These are phyloP conservation scores for Silurus lanzhouensis DNA, from an alignment of 2,797 vertebrate genomes.

Conservation along the genomic window DNA sequence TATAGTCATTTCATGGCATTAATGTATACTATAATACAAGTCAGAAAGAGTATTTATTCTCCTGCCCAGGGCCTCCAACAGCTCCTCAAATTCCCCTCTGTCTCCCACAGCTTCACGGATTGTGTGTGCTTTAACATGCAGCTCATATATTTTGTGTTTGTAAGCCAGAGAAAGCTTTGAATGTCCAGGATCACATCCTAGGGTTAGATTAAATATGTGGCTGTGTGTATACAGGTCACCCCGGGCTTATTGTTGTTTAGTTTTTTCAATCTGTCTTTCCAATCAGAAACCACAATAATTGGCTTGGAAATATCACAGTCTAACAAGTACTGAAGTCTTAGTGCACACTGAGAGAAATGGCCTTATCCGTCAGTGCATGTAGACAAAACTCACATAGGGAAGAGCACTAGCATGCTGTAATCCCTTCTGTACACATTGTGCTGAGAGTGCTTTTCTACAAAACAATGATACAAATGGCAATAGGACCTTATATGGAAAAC, in stretches of 20 bases:
- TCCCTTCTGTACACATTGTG: not conserved
- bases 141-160: not conserved
- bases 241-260: constrained; percentile 36
- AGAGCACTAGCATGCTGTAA: constrained; percentile 27
- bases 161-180: not conserved
- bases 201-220: constrained; percentile 20
- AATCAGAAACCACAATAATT: constrained; percentile 40
- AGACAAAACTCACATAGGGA: constrained; percentile 51
- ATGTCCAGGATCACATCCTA: constrained; percentile 16
- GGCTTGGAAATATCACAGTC: constrained; percentile 26
- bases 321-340: constrained; percentile 45
- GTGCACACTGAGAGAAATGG: constrained; percentile 37
- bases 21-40: not conserved
- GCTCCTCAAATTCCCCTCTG: not conserved
- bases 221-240: constrained; percentile 12
- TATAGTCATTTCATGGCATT: not conserved
- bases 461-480: constrained; percentile 20
- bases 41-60: too few species aligned
- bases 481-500: constrained; percentile 20
- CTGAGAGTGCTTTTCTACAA: not conserved
- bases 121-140: not conserved
- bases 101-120: constrained; percentile 6
- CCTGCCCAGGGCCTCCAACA: not conserved
- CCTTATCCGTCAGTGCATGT: constrained; percentile 49
- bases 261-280: constrained; percentile 39